Conservation (phyloP, 2,113 vertebrate genomes). For the Noctilio leporinus region DNA sequence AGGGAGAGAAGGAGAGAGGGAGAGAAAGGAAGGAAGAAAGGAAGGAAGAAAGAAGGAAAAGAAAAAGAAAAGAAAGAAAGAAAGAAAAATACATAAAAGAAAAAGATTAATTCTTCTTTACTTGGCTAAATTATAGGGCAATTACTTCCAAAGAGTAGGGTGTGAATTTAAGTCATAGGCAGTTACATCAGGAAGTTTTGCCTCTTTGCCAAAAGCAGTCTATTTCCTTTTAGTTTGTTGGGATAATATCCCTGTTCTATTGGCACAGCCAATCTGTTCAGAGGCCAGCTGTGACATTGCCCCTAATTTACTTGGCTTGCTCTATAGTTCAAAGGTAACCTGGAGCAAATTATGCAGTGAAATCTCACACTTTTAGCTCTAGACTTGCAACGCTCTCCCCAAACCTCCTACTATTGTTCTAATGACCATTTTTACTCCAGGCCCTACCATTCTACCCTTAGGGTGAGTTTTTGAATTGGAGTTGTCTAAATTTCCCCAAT, state of each 20-base stretch:
- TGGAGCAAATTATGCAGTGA: neutral
- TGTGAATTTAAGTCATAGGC: neutral
- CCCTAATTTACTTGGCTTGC: neutral
- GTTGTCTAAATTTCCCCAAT: neutral
- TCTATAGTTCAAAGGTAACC: neutral
- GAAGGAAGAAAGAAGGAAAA: neutral
- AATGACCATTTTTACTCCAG: neutral
- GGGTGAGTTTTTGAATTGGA: neutral
- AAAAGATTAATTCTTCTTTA: no score
- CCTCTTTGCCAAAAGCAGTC: neutral
- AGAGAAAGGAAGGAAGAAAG: neutral
- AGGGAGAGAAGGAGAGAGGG: no score
- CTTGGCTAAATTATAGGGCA: neutral
- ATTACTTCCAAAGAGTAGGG: neutral
- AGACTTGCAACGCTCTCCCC: neutral
- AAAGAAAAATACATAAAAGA: no score
- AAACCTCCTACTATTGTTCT: neutral
- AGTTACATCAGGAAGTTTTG: neutral
- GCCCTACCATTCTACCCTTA: neutral
- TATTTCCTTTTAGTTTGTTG: neutral
- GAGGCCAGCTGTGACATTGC: neutral
- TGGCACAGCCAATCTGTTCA: neutral
- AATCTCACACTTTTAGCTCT: neutral
- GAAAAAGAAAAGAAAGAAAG: no score
- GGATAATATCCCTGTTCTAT: neutral